Conservation (phyloP, 1,140 invertebrate genomes). For the Dryas iulia region DNA sequence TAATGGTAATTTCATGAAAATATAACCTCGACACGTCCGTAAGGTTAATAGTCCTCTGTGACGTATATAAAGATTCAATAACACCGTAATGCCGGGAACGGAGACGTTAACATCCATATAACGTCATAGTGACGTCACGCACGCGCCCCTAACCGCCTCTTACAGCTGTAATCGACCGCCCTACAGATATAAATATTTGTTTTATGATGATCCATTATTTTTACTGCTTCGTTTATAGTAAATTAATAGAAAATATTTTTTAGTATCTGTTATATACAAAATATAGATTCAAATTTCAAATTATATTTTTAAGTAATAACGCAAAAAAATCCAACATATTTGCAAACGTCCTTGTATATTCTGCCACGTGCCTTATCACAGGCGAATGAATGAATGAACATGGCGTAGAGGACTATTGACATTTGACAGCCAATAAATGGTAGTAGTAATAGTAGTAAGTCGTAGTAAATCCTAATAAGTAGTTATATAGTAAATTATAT, state of each 20-base stretch:
- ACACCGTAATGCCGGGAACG: slow-evolving; percentile 8
- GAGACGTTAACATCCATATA: slow-evolving; percentile 9
- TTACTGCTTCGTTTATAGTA: neutral
- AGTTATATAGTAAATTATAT: no score
- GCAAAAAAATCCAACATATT: neutral
- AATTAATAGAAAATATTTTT: neutral
- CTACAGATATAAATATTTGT: no score
- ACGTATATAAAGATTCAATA: slow-evolving; percentile 17
- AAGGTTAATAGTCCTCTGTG: neutral
- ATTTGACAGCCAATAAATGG: neutral
- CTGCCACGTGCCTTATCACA: neutral
- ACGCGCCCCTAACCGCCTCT: slow-evolving; percentile 1
- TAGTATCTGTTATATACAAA: neutral
- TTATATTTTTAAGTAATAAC: neutral
- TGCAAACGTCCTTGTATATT: neutral
- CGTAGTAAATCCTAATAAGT: neutral
- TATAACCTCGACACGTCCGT: neutral
- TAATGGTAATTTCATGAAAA: neutral
- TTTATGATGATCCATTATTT: neutral
- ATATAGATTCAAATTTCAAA: neutral
- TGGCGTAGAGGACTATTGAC: neutral
- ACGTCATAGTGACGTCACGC: slow-evolving; percentile 12
- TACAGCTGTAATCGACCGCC: slow-evolving; percentile 22
- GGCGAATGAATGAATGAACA: neutral
- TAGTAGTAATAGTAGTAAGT: neutral